Evolutionary conservation across 2,888 invertebrate species (phyloP), one percentile per base, ranked within the genome.

Genomic region (Nomada fucata): DNA sequence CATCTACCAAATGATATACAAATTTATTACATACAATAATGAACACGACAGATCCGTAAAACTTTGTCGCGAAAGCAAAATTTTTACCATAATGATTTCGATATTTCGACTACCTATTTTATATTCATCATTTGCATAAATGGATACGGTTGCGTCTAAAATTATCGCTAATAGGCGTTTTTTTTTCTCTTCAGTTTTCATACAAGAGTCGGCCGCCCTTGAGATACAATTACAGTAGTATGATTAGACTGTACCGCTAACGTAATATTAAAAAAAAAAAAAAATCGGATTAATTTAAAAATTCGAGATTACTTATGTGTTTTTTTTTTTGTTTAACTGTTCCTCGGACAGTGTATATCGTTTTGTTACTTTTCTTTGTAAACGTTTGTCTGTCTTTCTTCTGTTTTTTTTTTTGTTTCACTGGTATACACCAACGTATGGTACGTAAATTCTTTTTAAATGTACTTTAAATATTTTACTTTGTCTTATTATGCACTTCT

Each of bases 401-500:
- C 76, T n/a, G 11, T n/a, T 55, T 63, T 4, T 23, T 63, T 77
- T 78, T 76, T 70, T 86, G 86, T 77, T 74, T 92, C 92, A 92
- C 91, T 91, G 91, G 91, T 91, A 88, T 88, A 90, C 89, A 89
- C 84, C 86, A 79, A 86, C 81, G 61, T 84, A 83, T 74, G 81
- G 84, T 63, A 69, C 73, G 82, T 82, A 76, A 82, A 81, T 86
- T 79, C 64, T 65, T 64, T 83, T 78, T 89, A 84, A 86, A 88
- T 86, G 89, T 89, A 89, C 83, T 87, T 89, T 71, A 11, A 20
- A 23, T 86, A 88, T 53, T 52, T 89, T 87, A 82, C 83, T 77
- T 63, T 83, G 83, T 83, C 79, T 88, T 92, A 92, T 92, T 92
- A 92, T 92, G 92, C 92, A 92, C 93, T 91, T 92, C 82, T 84